A percentile compares a stretch with the other conserved stretches of the same genome.
These are phyloP conservation scores for Agapornis roseicollis DNA, from an alignment of 2,113 vertebrate species.

Conservation along the genomic window DNA sequence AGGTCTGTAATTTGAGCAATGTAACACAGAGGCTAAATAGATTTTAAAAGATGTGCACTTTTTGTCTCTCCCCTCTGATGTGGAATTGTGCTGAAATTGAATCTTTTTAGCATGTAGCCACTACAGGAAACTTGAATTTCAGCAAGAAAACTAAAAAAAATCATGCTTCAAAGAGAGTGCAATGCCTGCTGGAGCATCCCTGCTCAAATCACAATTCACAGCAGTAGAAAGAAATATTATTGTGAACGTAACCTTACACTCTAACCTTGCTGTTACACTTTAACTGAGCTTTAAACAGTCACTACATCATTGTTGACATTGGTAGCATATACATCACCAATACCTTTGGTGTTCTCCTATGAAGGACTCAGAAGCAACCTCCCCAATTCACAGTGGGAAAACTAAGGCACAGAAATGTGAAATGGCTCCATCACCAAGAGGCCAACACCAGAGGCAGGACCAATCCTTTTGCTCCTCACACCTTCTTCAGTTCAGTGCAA, in stretches of 20 bases:
- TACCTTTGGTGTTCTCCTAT: neutral
- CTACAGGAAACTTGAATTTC: constrained; percentile 52
- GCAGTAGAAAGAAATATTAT: neutral
- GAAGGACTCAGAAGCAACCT: neutral
- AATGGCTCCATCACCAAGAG: neutral
- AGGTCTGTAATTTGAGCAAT: constrained; percentile 53
- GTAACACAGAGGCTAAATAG: constrained; percentile 47
- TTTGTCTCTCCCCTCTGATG: constrained; percentile 50
- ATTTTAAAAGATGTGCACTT: constrained; percentile 63
- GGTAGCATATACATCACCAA: neutral
- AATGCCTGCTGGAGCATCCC: constrained; percentile 18
- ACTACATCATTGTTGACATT: neutral
- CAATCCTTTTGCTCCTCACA: neutral
- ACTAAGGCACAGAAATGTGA: neutral
- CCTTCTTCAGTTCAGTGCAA: neutral
- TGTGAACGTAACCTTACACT: neutral
- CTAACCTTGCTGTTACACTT: neutral
- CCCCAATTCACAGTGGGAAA: neutral
- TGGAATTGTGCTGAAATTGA: constrained; percentile 61
- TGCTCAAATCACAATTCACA: neutral
- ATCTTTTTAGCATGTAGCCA: constrained; percentile 46
- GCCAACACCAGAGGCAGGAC: neutral
- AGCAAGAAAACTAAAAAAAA: constrained; percentile 43
- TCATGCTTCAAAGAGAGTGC: constrained; percentile 57
- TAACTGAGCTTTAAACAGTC: neutral